Conservation (phyloP, 2,888 invertebrate genomes). For the Cistogaster globosa region DNA sequence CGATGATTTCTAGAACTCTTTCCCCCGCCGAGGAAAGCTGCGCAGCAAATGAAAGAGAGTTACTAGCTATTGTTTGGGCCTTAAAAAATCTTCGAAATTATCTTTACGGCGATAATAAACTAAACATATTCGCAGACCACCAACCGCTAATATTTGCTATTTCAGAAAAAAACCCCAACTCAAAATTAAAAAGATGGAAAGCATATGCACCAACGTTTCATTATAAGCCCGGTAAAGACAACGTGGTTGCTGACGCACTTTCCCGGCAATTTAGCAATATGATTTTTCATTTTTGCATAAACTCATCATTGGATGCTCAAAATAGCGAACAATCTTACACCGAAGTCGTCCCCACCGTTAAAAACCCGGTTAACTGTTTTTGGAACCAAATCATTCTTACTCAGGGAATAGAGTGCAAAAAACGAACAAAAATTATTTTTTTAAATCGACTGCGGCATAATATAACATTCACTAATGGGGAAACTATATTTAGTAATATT, state of each 20-base stretch:
- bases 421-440: constrained; percentile 5
- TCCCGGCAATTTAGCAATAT: constrained; percentile 1
- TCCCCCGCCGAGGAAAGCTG: background rate
- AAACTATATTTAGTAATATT: background rate
- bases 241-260: background rate
- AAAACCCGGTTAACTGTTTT: constrained; percentile 60
- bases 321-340: constrained; percentile 56
- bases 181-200: background rate
- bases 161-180: too few species aligned
- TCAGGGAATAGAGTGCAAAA: background rate
- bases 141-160: too few species aligned
- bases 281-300: background rate
- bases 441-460: background rate
- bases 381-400: constrained; percentile 55
- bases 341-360: constrained; percentile 46
- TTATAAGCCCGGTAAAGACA: background rate
- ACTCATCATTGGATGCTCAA: background rate
- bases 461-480: background rate
- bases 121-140: too few species aligned
- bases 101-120: too few species aligned
- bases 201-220: background rate
- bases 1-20: background rate
- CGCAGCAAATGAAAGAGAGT: too few species aligned
- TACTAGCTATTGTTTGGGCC: too few species aligned
- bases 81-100: too few species aligned